Conservation (phyloP, 2,888 invertebrate species). For the Lepidochitona cinerea region DNA sequence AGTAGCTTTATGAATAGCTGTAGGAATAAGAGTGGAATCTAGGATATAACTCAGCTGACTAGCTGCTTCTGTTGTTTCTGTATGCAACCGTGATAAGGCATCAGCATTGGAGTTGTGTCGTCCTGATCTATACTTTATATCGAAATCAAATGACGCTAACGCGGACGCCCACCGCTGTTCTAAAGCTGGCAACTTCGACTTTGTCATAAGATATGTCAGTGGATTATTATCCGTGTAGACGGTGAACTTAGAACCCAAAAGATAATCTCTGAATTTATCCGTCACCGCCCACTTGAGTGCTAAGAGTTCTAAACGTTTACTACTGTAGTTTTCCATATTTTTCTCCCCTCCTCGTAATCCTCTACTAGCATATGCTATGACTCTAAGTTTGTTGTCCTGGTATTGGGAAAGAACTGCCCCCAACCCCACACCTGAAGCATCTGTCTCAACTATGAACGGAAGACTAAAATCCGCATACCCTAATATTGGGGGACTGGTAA, state of each 20-base stretch:
- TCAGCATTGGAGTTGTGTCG: constrained; percentile 13
- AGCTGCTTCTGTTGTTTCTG: too few species aligned
- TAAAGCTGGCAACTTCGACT: constrained; percentile 15
- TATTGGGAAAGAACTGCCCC: constrained; percentile 4
- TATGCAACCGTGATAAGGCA: constrained; percentile 7
- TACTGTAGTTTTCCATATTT: background rate
- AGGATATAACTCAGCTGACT: too few species aligned
- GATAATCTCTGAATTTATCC: constrained; percentile 22
- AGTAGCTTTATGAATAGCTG: too few species aligned
- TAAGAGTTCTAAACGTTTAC: constrained; percentile 25
- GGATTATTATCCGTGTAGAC: constrained; percentile 18
- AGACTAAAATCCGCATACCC: background rate
- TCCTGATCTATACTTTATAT: constrained; percentile 12
- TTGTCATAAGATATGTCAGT: constrained; percentile 8
- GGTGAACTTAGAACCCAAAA: constrained; percentile 6
- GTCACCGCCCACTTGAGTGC: constrained; percentile 30
- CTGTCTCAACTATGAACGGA: background rate
- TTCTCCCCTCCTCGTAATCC: constrained; percentile 4
- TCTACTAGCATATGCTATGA: constrained; percentile 8
- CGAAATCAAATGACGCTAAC: constrained; percentile 17
- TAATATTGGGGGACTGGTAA: background rate
- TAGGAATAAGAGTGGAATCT: too few species aligned
- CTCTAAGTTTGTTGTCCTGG: background rate
- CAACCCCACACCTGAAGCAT: background rate
- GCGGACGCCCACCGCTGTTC: constrained; percentile 22